Evolutionary conservation across 2,113 vertebrate species (phyloP).

Genomic region (Scartelaos histophorus): DNA sequence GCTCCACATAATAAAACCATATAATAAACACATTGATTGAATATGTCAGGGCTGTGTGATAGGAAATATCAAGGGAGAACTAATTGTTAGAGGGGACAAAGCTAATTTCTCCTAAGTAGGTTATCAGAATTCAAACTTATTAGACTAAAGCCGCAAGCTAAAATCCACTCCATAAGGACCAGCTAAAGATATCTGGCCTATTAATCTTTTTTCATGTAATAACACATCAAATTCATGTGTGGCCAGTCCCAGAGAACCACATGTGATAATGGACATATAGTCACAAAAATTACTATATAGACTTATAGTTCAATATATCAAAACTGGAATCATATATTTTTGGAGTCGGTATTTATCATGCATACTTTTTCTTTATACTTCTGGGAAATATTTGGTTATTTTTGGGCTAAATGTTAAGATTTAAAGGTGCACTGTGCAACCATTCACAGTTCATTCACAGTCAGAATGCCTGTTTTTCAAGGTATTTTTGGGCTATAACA

Average conservation of each 20-base stretch:
- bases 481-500: too few species aligned
- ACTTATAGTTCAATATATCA: too few species aligned
- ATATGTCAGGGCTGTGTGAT: background rate
- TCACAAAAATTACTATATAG: too few species aligned
- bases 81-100: slow-evolving; percentile 19
- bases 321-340: too few species aligned
- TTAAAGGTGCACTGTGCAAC: too few species aligned
- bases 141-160: slow-evolving; percentile 44
- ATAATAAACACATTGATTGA: slow-evolving; percentile 4
- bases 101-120: slow-evolving; percentile 61
- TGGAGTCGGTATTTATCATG: too few species aligned
- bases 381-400: too few species aligned
- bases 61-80: slow-evolving; percentile 16
- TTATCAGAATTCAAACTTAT: slow-evolving; percentile 49
- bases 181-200: slow-evolving; percentile 64
- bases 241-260: slow-evolving; percentile 3
- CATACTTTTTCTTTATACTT: too few species aligned
- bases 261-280: background rate
- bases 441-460: too few species aligned
- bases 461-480: too few species aligned
- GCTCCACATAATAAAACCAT: background rate
- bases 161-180: slow-evolving; percentile 46
- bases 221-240: slow-evolving; percentile 7
- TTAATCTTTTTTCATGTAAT: slow-evolving; percentile 42
- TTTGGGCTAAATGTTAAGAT: too few species aligned